Conservation (phyloP, 2,888 invertebrate genomes). For the Ennomos quercinarius region DNA sequence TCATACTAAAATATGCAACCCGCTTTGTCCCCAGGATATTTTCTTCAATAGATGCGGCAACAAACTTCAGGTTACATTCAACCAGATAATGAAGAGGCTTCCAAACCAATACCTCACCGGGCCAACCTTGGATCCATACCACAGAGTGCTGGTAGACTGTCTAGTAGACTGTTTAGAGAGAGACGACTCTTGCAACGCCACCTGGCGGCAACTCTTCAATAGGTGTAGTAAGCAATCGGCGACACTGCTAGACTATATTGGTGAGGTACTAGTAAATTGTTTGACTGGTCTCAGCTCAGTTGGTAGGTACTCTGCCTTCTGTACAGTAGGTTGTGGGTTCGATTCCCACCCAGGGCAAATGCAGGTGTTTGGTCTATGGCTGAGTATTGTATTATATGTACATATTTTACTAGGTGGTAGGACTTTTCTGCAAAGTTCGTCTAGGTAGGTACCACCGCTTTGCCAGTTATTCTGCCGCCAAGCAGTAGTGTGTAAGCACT, state of each 20-base stretch:
- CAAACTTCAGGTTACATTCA: conserved; percentile 83
- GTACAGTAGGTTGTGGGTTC: too few relatives aligned
- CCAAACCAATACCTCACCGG: conserved; percentile 79
- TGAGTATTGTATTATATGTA: too few relatives aligned
- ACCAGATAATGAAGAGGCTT: conserved; percentile 88
- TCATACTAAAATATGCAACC: too few relatives aligned
- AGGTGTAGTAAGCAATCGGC: conserved; percentile 89
- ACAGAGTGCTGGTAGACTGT: conserved; percentile 85
- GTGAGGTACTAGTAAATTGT: conserved; percentile 58
- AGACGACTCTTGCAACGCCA: conserved; percentile 87
- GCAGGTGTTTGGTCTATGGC: too few relatives aligned
- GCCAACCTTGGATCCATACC: conserved; percentile 72
- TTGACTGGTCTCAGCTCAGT: too few relatives aligned
- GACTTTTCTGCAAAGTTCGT: too few relatives aligned
- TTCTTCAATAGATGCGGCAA: conserved; percentile 76
- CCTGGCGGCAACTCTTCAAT: conserved; percentile 89
- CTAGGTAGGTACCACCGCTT: too few relatives aligned
- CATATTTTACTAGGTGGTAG: too few relatives aligned
- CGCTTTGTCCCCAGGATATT: conserved; percentile 67
- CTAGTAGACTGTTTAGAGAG: conserved; percentile 86
- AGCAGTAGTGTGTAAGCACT: too few relatives aligned
- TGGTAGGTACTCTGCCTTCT: too few relatives aligned
- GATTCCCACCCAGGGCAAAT: too few relatives aligned
- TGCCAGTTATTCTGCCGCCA: too few relatives aligned
- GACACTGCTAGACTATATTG: conserved; percentile 85